These are phyloP conservation scores for Spatulosminthurus flaviceps DNA, from an alignment of 2,888 invertebrate species.

Conservation along the genomic window DNA sequence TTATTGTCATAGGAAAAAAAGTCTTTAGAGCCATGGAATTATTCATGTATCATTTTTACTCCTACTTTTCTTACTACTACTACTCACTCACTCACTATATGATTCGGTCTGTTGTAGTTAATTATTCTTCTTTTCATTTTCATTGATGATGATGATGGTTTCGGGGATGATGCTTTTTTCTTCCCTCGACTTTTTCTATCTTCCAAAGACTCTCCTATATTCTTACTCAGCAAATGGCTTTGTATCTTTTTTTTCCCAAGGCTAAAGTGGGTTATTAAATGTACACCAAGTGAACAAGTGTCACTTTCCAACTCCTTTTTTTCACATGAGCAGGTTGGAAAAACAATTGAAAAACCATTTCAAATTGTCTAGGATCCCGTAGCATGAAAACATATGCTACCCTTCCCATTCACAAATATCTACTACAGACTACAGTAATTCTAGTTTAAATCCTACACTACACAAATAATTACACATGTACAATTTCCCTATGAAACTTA, in stretches of 20 bases:
- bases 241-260: constrained; percentile 19
- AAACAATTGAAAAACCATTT: constrained; percentile 40
- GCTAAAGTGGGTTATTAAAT: constrained; percentile 40
- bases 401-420: background rate
- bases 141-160: too few relatives aligned
- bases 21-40: too few relatives aligned
- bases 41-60: too few relatives aligned
- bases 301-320: constrained; percentile 40
- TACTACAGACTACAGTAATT: too few relatives aligned
- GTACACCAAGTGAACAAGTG: constrained; percentile 42
- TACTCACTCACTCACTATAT: background rate
- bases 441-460: too few relatives aligned
- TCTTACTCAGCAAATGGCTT: background rate
- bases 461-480: too few relatives aligned
- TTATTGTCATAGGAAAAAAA: too few relatives aligned
- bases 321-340: constrained; percentile 31
- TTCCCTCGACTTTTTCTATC: background rate
- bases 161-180: too few relatives aligned
- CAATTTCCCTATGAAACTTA: too few relatives aligned
- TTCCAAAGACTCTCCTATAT: too few relatives aligned
- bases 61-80: too few relatives aligned
- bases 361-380: constrained; percentile 25
- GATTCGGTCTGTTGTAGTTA: background rate
- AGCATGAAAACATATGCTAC: background rate
- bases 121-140: constrained; percentile 26